Conservation (phyloP, 2,113 vertebrate species). For the Rhea americana region DNA sequence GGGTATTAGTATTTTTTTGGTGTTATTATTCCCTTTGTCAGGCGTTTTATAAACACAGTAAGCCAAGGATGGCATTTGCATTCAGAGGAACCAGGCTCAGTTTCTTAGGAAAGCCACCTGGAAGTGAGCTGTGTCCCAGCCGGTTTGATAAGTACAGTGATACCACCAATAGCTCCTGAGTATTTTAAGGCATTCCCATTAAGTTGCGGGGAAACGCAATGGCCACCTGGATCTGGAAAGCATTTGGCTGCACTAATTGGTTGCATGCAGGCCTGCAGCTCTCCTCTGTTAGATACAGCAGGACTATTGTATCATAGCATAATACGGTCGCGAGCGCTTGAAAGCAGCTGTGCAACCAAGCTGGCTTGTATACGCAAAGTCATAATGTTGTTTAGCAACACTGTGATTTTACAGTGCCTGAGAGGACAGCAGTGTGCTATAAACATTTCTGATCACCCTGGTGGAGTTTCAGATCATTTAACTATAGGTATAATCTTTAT, state of each 20-base stretch:
- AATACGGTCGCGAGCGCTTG: background rate
- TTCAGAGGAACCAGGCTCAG: background rate
- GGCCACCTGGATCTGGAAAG: background rate
- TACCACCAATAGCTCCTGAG: background rate
- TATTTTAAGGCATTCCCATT: background rate
- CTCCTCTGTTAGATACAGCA: background rate
- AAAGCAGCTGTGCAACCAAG: background rate
- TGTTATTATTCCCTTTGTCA: background rate
- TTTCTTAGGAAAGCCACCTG: background rate
- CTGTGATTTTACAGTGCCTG: background rate
- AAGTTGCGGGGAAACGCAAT: background rate
- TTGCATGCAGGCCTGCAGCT: background rate
- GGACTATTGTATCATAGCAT: background rate
- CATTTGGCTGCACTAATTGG: background rate
- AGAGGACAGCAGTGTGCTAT: background rate
- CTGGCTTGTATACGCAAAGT: background rate
- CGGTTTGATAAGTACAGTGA: background rate
- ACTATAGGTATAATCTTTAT: background rate
- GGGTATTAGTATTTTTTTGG: background rate
- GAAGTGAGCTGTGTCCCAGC: background rate
- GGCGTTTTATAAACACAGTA: background rate
- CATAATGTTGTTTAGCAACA: background rate
- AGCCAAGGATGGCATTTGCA: background rate
- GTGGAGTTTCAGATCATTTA: background rate
- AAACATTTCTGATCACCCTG: background rate